A percentile compares a stretch with the other conserved stretches of the same genome.
These are phyloP conservation scores for Lasioglossum marginatum DNA, from an alignment of 2,888 invertebrate genomes.

Conservation along the genomic window DNA sequence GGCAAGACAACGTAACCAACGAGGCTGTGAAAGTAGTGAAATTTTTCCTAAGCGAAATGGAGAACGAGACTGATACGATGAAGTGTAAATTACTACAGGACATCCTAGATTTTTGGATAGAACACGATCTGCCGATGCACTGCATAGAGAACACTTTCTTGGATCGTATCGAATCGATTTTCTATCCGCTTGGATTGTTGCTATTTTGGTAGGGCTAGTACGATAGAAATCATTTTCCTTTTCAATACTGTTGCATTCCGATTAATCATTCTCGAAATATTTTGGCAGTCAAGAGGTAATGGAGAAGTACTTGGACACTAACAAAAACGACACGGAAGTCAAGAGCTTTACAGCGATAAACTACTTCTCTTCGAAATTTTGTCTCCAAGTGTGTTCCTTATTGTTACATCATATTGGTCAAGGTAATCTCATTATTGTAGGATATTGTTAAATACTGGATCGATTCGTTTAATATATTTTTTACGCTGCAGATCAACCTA, in stretches of 20 bases:
- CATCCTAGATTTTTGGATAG: slow-evolving; percentile 84
- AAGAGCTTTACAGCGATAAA: slow-evolving; percentile 72
- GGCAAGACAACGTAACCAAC: slow-evolving; percentile 57
- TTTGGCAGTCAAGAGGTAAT: slow-evolving; percentile 68
- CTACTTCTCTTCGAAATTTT: slow-evolving; percentile 80
- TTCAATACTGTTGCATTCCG: not conserved
- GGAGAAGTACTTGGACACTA: slow-evolving; percentile 69
- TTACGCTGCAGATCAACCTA: slow-evolving; percentile 74
- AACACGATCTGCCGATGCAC: slow-evolving; percentile 84
- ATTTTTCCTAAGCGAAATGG: slow-evolving; percentile 81
- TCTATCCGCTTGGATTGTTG: slow-evolving; percentile 81
- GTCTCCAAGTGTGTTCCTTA: slow-evolving; percentile 80
- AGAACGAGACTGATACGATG: slow-evolving; percentile 75
- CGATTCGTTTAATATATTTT: not conserved
- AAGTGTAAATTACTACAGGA: slow-evolving; percentile 81
- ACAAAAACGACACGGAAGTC: slow-evolving; percentile 62
- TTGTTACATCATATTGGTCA: slow-evolving; percentile 79
- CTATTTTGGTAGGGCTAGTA: slow-evolving; percentile 78
- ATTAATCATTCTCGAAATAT: slow-evolving; percentile 2
- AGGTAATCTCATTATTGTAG: slow-evolving; percentile 71
- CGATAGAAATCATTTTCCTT: not conserved
- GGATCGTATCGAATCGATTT: slow-evolving; percentile 86
- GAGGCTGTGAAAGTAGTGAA: slow-evolving; percentile 77
- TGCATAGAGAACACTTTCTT: slow-evolving; percentile 86
- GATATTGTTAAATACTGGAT: not conserved